Conservation (phyloP, 2,888 invertebrate genomes). For the Eurois occulta region DNA sequence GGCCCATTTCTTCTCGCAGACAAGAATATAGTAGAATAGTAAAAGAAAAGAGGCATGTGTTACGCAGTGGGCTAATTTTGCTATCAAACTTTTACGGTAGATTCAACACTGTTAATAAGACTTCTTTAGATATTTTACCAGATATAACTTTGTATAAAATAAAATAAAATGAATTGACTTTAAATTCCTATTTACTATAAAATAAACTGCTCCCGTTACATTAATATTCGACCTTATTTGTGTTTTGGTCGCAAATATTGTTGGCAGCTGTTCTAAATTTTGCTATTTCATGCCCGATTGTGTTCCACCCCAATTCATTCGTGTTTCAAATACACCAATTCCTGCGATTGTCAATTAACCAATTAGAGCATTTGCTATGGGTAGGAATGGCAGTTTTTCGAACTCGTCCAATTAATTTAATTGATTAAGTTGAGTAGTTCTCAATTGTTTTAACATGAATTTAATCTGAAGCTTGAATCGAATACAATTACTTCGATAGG, state of each 20-base stretch:
- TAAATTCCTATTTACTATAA: neutral
- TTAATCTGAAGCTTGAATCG: slow-evolving; percentile 19
- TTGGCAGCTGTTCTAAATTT: slow-evolving; percentile 8
- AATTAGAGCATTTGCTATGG: slow-evolving; percentile 13
- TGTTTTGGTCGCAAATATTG: slow-evolving; percentile 3
- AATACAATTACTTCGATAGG: slow-evolving; percentile 25
- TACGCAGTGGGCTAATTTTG: too few relatives aligned
- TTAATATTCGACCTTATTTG: slow-evolving; percentile 6
- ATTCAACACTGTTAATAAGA: neutral
- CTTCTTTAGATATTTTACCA: neutral
- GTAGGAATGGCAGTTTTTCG: slow-evolving; percentile 7
- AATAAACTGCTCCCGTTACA: neutral
- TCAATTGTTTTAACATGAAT: slow-evolving; percentile 26
- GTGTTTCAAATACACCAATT: neutral
- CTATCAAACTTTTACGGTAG: too few relatives aligned
- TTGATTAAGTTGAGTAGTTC: slow-evolving; percentile 2
- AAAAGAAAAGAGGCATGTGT: too few relatives aligned
- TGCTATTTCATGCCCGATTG: neutral
- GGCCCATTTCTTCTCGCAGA: neutral
- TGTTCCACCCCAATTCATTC: neutral
- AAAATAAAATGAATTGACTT: neutral
- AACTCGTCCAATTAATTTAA: slow-evolving; percentile 16
- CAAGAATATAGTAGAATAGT: neutral
- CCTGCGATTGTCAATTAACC: neutral
- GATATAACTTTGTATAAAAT: too few relatives aligned